Evolutionary conservation across 2,888 invertebrate genomes (phyloP), one percentile per base, ranked within the genome.

Genomic region (Bombylius discolor): DNA sequence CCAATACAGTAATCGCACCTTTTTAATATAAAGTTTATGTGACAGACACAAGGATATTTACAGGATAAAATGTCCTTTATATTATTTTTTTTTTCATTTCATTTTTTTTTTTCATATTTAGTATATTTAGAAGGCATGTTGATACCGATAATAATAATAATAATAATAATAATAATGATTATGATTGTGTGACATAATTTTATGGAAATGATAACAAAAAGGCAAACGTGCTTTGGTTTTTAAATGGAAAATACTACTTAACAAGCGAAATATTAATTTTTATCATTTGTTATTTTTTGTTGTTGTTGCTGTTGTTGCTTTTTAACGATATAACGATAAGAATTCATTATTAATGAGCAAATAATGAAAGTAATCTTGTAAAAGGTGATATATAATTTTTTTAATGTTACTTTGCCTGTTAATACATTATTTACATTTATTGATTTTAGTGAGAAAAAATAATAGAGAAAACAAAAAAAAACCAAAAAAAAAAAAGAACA

Each of bases 311-410:
- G 23, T 23, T 23, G 23, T 23, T 23, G 23, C 39, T 42, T 42
- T 39, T 11, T 4, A 36, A 47, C 54, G 48, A 53, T 56, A 51
- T 46, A 55, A 61, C 63, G 65, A 65, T 65, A 66, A 65, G 64
- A 66, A 66, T 23, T 23, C 23, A 23, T 66, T 66, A 66, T 66
- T 65, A 67, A 67, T 66, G 66, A 64, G 63, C 62, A 63, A 63
- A 64, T 66, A 66, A 65, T 65, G 64, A 64, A 65, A 65, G 64
- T 66, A 66, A 66, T 65, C 64, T 63, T 61, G 8, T 42, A 11
- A 11, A 11, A 42, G 39, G 12, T 36, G 8, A 36, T 7, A 7
- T 36, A 36, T 36, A 23, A 23, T 23, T 23, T 23, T 23, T 23
- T 2, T 23, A 23, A 23, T 23, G 23, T 23, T 23, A 23, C 23